These are phyloP conservation scores for Meloidogyne floridensis DNA, from an alignment of 1,140 invertebrate genomes.

Conservation along the genomic window DNA sequence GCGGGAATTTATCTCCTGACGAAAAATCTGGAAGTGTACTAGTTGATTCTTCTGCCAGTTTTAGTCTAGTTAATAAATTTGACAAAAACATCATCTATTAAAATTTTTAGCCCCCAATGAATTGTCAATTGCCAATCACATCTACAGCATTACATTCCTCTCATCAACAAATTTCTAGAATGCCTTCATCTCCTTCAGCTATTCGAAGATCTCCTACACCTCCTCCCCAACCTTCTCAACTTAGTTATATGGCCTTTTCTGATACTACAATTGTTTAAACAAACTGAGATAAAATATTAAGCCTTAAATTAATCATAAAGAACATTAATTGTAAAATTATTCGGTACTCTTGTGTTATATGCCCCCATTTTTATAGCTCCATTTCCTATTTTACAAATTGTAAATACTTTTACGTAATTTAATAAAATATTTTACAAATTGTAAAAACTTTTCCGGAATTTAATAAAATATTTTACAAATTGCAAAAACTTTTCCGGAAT, in stretches of 20 bases:
- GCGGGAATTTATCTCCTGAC: slow-evolving; percentile 61
- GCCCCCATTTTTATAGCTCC: too few species aligned
- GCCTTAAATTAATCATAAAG: too few species aligned
- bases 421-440: too few species aligned
- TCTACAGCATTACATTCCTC: slow-evolving; percentile 10
- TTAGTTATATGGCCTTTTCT: slow-evolving; percentile 44
- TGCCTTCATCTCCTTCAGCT: slow-evolving; percentile 35
- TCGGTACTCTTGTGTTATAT: too few species aligned
- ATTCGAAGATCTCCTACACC: slow-evolving; percentile 44
- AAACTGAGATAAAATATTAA: not conserved
- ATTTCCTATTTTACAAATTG: too few species aligned
- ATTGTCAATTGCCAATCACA: slow-evolving; percentile 23
- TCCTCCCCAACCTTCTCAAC: slow-evolving; percentile 35
- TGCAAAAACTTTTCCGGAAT: too few species aligned
- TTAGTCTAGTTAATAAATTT: slow-evolving; percentile 40
- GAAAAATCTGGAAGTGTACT: slow-evolving; percentile 51
- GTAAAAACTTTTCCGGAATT: too few species aligned
- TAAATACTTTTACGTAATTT: too few species aligned
- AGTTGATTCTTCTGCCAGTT: slow-evolving; percentile 41
- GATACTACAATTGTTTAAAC: slow-evolving; percentile 55
- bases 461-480: too few species aligned
- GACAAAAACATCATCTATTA: slow-evolving; percentile 10
- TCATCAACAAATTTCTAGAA: slow-evolving; percentile 27
- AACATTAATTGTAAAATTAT: too few species aligned
- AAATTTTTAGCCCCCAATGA: slow-evolving; percentile 13